Base-by-base conservation (phyloP, 2,888 invertebrate species). In the Acrobasis consociella region DNA sequence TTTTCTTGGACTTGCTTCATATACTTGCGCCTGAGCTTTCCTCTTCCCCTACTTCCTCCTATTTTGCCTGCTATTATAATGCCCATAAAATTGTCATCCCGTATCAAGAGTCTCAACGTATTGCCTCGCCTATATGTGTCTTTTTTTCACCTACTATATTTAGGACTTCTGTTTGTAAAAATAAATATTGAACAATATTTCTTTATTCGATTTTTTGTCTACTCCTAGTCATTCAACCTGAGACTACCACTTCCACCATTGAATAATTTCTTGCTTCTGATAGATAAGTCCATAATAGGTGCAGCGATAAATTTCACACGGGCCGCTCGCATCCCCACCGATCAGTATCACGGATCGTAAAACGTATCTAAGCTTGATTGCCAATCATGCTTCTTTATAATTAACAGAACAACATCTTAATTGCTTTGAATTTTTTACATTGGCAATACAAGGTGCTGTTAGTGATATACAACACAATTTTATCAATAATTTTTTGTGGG, bases 281-380 rank as follows among this genome's bases (percentile, higher is more conserved):
- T 56, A 42, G 22, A 56, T 11, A 46, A 17, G 9, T 42, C 7
- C 7, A 42, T 56, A 56, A 56, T 51, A 39, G 16, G n/a, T 15
- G 37, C 59, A 66, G 51, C 46, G 49, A 62, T 62, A 62, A 62
- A 62, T 56, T 56, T 62, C 55, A 55, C 56, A 62, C 50, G 49
- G 42, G 42, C 42, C 16, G 39, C 60, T 50, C 55, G 60, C 50
- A 42, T 39, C 55, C 39, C 38, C 66, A 62, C 55, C 64, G 72
- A 74, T 72, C 59, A 49, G 63, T 72, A 74, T 74, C 72, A 39
- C 22, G 38, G 49, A 22, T 69, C 74, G 68, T 74, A 72, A 74
- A 73, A 66, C 66, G 13, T 39, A 17, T 60, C 51, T 50, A 16
- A 42, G 51, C 17, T 42, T 51, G 39, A 50, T 60, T 51, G 51